phyloP scores from a whole-genome alignment of 2,797 vertebrate genomes.

The Pristis pectinata region DNA sequence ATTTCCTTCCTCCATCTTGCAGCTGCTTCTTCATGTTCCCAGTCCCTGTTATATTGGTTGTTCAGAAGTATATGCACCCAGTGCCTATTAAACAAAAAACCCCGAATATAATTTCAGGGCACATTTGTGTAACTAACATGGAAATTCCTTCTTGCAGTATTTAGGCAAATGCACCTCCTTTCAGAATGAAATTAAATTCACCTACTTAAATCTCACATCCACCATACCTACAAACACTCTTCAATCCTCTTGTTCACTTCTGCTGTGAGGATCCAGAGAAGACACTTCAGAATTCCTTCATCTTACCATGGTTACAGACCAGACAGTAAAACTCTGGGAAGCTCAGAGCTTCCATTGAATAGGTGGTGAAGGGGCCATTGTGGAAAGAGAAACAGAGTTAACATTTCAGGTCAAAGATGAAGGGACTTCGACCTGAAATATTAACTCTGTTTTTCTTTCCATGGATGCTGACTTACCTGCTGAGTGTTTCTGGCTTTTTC shows the following conservation, averaged over 20 bases:
- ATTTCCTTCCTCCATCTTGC: neutral
- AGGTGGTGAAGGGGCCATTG: neutral
- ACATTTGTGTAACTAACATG: neutral
- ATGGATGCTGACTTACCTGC: too few relatives aligned
- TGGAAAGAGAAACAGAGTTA: neutral
- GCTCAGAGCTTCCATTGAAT: neutral
- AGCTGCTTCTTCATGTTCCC: neutral
- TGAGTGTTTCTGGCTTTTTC: too few relatives aligned
- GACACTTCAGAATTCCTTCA: neutral
- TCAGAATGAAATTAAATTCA: neutral
- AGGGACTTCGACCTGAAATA: too few relatives aligned
- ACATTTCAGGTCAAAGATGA: too few relatives aligned
- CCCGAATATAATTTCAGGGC: neutral
- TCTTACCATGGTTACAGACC: neutral
- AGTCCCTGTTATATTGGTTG: neutral
- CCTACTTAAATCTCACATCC: neutral
- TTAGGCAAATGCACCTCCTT: neutral
- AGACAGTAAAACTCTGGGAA: neutral
- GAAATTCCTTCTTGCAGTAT: neutral
- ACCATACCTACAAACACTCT: neutral
- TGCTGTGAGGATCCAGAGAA: neutral
- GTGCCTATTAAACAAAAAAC: neutral
- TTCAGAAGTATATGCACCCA: neutral
- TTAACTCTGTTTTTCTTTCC: too few relatives aligned
- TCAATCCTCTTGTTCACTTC: neutral